These are phyloP conservation scores for Gobio occitaniae DNA, from an alignment of 2,797 vertebrate genomes.

Conservation along the genomic window DNA sequence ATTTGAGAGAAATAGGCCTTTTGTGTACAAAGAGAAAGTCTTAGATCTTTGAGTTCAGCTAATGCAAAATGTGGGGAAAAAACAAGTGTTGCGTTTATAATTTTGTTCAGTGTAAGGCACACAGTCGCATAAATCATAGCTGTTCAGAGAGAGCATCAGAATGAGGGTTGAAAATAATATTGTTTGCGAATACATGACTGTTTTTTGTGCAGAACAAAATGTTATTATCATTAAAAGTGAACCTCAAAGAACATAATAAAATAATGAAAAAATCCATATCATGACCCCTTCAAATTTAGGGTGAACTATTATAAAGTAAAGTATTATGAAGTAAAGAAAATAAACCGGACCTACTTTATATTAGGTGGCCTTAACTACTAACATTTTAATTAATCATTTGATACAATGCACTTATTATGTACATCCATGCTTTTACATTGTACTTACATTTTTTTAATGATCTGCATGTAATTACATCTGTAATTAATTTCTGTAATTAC, in stretches of 20 bases:
- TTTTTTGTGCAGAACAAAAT: background rate
- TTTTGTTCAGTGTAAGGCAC: background rate
- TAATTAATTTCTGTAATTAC: no score
- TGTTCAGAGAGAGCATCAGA: background rate
- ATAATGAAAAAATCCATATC: background rate
- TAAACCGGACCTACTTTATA: background rate
- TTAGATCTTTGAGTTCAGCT: no score
- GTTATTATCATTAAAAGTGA: background rate
- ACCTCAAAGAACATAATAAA: background rate
- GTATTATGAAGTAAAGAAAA: background rate
- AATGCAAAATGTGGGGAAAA: no score
- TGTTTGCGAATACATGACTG: background rate
- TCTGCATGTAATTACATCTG: no score
- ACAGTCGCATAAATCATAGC: background rate
- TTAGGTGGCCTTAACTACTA: no score
- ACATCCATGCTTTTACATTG: no score
- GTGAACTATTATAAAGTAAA: background rate
- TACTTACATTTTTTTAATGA: no score
- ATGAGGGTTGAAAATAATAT: background rate
- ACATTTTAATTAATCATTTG: no score
- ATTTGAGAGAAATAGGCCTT: no score
- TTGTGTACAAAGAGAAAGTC: no score
- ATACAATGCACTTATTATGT: no score
- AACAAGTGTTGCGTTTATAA: no score
- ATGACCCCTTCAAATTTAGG: background rate